A percentile compares a stretch with the other conserved stretches of the same genome.
Conservation (phyloP, 2,113 vertebrate species). For the Phalacrocorax brasilianus region DNA sequence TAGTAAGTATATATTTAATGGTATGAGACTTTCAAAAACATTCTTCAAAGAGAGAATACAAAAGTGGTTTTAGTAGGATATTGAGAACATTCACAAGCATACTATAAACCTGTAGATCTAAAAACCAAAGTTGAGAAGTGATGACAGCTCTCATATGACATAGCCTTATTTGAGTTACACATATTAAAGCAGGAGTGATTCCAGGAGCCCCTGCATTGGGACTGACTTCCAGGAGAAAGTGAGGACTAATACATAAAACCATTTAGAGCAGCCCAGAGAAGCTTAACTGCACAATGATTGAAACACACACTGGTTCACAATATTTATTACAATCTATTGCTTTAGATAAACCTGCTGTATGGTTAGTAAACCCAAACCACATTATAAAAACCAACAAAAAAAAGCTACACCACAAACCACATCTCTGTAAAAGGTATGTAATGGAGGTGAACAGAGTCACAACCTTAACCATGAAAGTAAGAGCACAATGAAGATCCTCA, state of each 20-base stretch:
- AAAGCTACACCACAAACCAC: background rate
- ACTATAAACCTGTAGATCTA: background rate
- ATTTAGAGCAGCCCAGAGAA: background rate
- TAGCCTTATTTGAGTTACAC: background rate
- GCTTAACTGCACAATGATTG: background rate
- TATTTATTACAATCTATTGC: constrained; percentile 64
- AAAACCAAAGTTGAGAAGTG: background rate
- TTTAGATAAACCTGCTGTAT: constrained; percentile 45
- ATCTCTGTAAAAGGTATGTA: background rate
- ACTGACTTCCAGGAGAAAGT: background rate
- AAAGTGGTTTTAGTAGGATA: background rate
- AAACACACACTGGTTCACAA: constrained; percentile 22
- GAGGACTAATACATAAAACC: background rate
- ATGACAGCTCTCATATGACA: background rate
- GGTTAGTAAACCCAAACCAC: constrained; percentile 8
- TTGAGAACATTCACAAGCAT: background rate
- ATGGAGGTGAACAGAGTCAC: constrained; percentile 9
- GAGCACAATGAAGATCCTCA: constrained; percentile 2
- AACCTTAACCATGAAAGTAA: background rate
- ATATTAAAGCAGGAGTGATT: background rate
- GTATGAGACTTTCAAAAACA: constrained; percentile 2
- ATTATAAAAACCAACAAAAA: background rate
- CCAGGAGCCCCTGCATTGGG: background rate
- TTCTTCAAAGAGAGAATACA: background rate
- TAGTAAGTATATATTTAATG: background rate